These are phyloP conservation scores for Sternotherus odoratus DNA, from an alignment of 2,797 vertebrate species.

Conservation along the genomic window DNA sequence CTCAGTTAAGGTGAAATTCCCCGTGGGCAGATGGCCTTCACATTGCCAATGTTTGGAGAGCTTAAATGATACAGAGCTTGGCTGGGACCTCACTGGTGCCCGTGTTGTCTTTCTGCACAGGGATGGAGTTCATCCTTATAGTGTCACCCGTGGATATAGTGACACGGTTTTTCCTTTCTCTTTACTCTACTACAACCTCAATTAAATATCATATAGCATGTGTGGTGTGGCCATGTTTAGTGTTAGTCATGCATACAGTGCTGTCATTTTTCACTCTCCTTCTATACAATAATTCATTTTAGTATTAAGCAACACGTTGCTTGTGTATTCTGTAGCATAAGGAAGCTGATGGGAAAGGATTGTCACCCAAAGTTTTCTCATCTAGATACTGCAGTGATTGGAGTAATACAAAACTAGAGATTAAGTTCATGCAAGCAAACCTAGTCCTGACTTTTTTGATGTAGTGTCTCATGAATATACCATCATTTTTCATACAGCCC, in stretches of 20 bases:
- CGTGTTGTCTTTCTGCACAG: not conserved
- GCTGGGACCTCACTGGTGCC: not conserved
- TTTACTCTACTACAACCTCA: accelerated
- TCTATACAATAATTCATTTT: not conserved
- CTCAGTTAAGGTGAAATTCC: not conserved
- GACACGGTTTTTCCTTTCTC: not conserved
- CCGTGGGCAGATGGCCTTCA: not conserved
- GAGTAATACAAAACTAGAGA: not conserved
- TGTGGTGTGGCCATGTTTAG: accelerated
- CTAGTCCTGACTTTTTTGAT: not conserved
- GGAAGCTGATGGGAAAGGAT: not conserved
- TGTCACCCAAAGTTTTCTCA: not conserved
- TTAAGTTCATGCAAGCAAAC: not conserved
- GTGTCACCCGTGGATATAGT: not conserved
- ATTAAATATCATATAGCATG: accelerated
- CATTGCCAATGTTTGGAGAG: not conserved
- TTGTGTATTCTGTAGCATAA: not conserved
- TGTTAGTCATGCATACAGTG: not conserved
- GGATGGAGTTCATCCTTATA: not conserved
- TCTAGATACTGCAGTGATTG: not conserved
- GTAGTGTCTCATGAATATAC: not conserved
- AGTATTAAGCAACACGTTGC: not conserved
- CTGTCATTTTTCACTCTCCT: not conserved
- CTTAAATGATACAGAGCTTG: no score
- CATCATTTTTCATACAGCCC: not conserved